Base-by-base conservation (phyloP, 1,140 invertebrate species). In the Catajapyx aquilonaris region DNA sequence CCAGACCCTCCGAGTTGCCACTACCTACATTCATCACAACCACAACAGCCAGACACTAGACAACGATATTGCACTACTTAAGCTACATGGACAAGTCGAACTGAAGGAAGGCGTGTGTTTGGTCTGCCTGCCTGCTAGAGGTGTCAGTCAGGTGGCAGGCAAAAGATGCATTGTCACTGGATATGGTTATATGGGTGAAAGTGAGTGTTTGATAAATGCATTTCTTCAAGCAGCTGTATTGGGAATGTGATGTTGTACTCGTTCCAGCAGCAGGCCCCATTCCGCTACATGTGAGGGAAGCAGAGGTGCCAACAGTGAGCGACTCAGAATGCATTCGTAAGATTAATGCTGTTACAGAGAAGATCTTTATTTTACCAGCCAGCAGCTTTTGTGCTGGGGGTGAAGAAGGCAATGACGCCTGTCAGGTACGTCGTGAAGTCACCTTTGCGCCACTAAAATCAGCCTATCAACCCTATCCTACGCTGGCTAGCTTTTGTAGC, bases 1-100 rank as follows among this genome's bases (percentile, higher is more conserved):
- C 0, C 84, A 90, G 57, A 90, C 85, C 0, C 60, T 87, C 11
- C 60, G 80, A 15, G 81, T 91, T 4, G 79, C 79, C 17, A 88
- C 83, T 11, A 91, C 86, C 1, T 93, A 93, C 53, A 91, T 93
- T 32, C 88, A 95, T 54, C 86, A 91, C 47, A 90, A 93, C 56
- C 90, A 94, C 60, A 91, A 95, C 54, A 86, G 81, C 42, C 84
- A 91, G 56, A 94, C 88, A 0, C 60, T 95, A 41, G 87, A 94
- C 52, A 93, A 94, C 50, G 90, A 94, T 51, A 91, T 96, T 43
- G 91, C 90, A 0, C 53, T 96, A 7, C 60, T 96, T 5, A 93
- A 91, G 53, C 68, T 96, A 4, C 74, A 86, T 44, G 79, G 80
- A 0, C 84, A 91, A 52, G 85, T 81, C 0, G 80, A 87, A 53